phyloP scores from a whole-genome alignment of 2,888 invertebrate genomes.

The Drosophila quasianomalipes region DNA sequence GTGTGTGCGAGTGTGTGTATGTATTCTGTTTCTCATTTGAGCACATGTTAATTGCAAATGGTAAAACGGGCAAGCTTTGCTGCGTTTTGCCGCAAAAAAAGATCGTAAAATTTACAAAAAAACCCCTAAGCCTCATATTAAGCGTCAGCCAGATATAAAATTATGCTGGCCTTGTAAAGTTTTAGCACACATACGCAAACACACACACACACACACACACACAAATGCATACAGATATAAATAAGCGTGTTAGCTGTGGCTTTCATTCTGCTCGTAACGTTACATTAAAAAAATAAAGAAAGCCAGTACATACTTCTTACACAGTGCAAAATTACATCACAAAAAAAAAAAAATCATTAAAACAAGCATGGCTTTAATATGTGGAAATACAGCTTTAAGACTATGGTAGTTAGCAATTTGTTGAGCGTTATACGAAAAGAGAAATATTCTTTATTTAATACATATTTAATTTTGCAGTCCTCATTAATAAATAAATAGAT shows the following conservation, averaged over 20 bases:
- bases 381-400: background rate
- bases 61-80: conserved; percentile 55
- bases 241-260: conserved; percentile 9
- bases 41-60: conserved; percentile 54
- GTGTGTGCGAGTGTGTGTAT: conserved; percentile 8
- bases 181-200: conserved; percentile 22
- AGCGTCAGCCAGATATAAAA: conserved; percentile 63
- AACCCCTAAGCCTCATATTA: conserved; percentile 58
- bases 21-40: conserved; percentile 31
- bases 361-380: background rate
- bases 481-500: background rate
- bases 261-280: background rate
- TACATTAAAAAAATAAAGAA: conserved; percentile 6
- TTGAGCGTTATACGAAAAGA: background rate
- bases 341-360: background rate
- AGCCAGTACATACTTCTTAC: background rate
- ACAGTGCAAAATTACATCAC: background rate
- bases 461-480: background rate
- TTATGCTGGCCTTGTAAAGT: conserved; percentile 63
- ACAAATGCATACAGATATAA: conserved; percentile 2
- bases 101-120: conserved; percentile 52
- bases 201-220: conserved; percentile 24
- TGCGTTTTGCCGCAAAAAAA: conserved; percentile 45
- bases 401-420: background rate
- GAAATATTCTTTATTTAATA: background rate